Percentiles rank a stretch among this genome's conserved stretches.
Conservation (phyloP, 2,113 vertebrate species). For the Ellobius talpinus region DNA sequence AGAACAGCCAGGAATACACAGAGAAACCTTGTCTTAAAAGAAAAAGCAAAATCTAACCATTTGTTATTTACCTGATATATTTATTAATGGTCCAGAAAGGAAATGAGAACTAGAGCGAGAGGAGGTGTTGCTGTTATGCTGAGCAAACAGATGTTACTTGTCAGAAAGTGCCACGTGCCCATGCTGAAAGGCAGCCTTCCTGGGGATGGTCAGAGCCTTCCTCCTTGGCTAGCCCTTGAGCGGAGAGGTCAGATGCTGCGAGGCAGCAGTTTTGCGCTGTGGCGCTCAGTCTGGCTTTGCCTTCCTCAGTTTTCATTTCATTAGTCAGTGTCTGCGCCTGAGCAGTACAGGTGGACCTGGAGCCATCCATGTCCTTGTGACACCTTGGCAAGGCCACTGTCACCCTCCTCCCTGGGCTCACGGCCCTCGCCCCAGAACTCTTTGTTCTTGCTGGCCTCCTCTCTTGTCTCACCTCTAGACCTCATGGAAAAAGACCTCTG, state of each 20-base stretch:
- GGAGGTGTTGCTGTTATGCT: neutral
- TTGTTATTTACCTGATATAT: no score
- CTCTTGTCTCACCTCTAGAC: neutral
- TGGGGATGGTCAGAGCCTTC: neutral
- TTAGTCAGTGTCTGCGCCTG: neutral
- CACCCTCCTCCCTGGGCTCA: neutral
- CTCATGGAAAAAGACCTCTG: neutral
- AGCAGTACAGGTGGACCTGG: neutral
- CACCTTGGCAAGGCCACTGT: no score
- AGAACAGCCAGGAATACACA: no score
- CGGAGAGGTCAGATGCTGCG: neutral
- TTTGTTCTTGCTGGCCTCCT: neutral
- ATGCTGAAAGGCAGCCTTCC: conserved; percentile 1
- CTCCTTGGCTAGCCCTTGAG: neutral
- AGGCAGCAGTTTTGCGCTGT: neutral
- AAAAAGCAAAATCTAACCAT: no score
- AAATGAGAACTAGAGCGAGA: conserved; percentile 26
- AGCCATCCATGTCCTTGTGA: no score
- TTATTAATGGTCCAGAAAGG: neutral
- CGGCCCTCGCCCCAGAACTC: neutral
- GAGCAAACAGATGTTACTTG: conserved; percentile 1
- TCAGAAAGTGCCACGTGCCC: neutral
- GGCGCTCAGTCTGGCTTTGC: neutral
- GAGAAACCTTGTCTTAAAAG: no score
- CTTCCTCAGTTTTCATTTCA: neutral